These are phyloP conservation scores for Stercorarius parasiticus DNA, from an alignment of 2,113 vertebrate species.

Conservation along the genomic window DNA sequence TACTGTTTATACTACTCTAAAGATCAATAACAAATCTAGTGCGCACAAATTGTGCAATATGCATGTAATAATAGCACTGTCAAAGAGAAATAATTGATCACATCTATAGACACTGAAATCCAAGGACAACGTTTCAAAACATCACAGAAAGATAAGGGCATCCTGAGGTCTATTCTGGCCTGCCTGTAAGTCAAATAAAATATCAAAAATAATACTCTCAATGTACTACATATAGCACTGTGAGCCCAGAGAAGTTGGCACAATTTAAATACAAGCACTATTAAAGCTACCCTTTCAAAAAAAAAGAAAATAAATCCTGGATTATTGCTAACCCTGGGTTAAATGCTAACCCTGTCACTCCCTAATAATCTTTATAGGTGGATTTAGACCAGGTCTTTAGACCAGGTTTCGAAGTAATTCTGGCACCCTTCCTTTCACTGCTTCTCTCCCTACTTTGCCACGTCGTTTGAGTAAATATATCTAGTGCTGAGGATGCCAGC, in stretches of 20 bases:
- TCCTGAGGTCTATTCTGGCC: neutral
- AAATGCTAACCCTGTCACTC: neutral
- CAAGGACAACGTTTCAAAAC: neutral
- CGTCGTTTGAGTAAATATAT: neutral
- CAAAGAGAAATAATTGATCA: neutral
- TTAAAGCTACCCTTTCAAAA: neutral
- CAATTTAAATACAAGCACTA: neutral
- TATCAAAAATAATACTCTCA: neutral
- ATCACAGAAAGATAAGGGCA: neutral
- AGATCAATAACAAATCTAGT: slow-evolving; percentile 20
- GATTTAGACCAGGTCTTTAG: neutral
- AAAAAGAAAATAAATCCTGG: neutral
- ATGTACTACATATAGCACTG: neutral
- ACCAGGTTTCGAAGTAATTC: neutral
- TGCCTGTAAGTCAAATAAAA: neutral
- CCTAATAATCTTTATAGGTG: neutral
- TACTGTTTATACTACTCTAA: neutral
- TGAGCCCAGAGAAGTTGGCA: neutral
- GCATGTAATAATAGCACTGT: neutral
- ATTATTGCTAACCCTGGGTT: neutral
- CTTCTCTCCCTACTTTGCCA: neutral
- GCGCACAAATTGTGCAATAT: neutral
- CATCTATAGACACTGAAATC: neutral
- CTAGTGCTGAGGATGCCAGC: neutral
- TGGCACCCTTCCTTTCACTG: neutral